Percentiles rank a stretch among this genome's conserved stretches.
These are phyloP conservation scores for Pyxicephalus adspersus DNA, from an alignment of 2,113 vertebrate species.

Conservation along the genomic window DNA sequence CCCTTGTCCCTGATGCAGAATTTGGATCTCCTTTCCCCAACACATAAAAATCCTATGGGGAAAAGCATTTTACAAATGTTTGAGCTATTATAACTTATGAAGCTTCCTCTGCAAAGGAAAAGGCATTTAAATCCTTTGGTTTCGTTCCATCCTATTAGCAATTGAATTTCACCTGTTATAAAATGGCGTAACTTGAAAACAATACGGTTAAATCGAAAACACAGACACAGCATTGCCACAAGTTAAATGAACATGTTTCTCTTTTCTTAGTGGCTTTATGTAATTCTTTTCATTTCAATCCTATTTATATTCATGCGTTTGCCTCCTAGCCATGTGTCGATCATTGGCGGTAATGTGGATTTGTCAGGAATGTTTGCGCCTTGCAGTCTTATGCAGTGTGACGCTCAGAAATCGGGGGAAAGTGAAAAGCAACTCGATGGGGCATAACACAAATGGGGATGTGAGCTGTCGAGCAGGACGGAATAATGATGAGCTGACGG, in stretches of 20 bases:
- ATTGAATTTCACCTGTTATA: constrained; percentile 25
- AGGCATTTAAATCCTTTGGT: too few species aligned
- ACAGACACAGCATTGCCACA: not conserved
- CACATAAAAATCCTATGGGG: too few species aligned
- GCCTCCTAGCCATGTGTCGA: constrained; percentile 21
- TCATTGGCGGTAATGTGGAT: constrained; percentile 44
- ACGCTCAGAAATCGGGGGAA: not conserved
- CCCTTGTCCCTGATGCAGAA: too few species aligned
- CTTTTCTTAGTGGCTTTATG: not conserved
- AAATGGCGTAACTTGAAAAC: not conserved
- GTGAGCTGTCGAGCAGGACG: constrained; percentile 15
- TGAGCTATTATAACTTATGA: too few species aligned
- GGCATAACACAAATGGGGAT: constrained; percentile 23
- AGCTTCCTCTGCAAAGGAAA: not conserved
- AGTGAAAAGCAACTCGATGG: constrained; percentile 30
- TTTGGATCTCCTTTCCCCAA: too few species aligned
- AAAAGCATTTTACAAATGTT: too few species aligned
- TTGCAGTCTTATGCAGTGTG: constrained; percentile 23
- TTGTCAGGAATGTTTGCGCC: constrained; percentile 14
- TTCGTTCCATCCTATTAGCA: not conserved
- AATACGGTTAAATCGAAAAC: not conserved
- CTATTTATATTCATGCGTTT: constrained; percentile 54
- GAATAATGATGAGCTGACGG: constrained; percentile 30
- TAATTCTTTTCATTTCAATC: constrained; percentile 48
- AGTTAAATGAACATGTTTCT: constrained; percentile 30